Conservation (phyloP, 2,888 invertebrate genomes). For the Pseudanteris insignis region DNA sequence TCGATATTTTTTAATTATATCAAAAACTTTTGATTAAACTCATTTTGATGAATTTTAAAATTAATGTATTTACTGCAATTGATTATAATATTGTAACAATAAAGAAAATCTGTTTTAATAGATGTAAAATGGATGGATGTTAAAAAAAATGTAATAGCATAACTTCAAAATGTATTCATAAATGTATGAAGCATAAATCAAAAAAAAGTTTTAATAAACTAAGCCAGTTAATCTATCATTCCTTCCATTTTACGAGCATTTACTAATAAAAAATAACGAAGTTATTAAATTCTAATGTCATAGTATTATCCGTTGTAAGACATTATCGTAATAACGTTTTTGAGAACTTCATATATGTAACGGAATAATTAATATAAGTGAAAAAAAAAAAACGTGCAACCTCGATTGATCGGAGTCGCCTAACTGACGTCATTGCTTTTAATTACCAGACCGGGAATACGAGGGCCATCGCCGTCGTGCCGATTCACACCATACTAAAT, state of each 20-base stretch:
- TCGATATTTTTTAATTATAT: too few species aligned
- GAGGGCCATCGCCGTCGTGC: slow-evolving; percentile 84
- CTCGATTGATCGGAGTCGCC: slow-evolving; percentile 49
- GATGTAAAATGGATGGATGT: slow-evolving; percentile 12
- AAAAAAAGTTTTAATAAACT: too few species aligned
- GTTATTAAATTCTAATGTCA: too few species aligned
- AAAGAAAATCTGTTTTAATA: neutral
- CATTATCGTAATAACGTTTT: slow-evolving; percentile 9
- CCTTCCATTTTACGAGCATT: slow-evolving; percentile 7
- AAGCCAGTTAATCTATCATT: too few species aligned
- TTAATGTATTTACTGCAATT: too few species aligned
- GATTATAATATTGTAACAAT: too few species aligned
- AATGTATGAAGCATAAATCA: neutral
- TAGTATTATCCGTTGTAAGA: neutral
- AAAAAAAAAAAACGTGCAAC: slow-evolving; percentile 43
- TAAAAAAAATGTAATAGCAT: neutral
- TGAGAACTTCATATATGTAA: slow-evolving; percentile 1
- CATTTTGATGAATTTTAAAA: too few species aligned
- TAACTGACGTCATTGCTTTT: slow-evolving; percentile 52
- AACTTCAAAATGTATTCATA: neutral
- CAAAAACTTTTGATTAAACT: too few species aligned
- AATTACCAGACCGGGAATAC: slow-evolving; percentile 76
- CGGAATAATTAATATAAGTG: slow-evolving; percentile 5
- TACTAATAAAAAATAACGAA: neutral
- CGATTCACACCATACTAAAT: slow-evolving; percentile 85